Conservation (phyloP, 2,888 invertebrate species). For the Drosophila leonis region DNA sequence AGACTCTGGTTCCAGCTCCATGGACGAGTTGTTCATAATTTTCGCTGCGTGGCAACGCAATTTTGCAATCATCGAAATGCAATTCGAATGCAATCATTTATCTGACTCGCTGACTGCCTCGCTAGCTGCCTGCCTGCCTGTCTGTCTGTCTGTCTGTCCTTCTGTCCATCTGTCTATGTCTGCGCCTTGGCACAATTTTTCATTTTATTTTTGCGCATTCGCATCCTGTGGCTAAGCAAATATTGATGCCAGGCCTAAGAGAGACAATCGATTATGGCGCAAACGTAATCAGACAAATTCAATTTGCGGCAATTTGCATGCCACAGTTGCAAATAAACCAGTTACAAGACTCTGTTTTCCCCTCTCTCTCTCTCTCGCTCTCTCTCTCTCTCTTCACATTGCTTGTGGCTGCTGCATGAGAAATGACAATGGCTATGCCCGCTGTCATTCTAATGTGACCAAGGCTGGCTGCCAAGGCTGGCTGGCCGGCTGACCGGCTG, state of each 20-base stretch:
- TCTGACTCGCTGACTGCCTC: slow-evolving; percentile 54
- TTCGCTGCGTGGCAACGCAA: slow-evolving; percentile 60
- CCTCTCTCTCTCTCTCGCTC: neutral
- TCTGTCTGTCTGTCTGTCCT: slow-evolving; percentile 14
- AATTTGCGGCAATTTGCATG: slow-evolving; percentile 80
- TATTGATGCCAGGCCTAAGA: slow-evolving; percentile 60
- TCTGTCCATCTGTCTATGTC: slow-evolving; percentile 15
- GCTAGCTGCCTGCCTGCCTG: slow-evolving; percentile 30
- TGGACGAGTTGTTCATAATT: slow-evolving; percentile 61
- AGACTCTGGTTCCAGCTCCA: slow-evolving; percentile 49
- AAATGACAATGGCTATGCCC: slow-evolving; percentile 71
- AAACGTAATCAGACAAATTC: slow-evolving; percentile 80
- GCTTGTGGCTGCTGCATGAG: slow-evolving; percentile 49
- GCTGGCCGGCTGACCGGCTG: slow-evolving; percentile 2
- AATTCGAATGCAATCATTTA: slow-evolving; percentile 81
- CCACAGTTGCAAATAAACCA: slow-evolving; percentile 43
- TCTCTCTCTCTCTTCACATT: neutral
- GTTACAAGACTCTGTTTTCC: slow-evolving; percentile 13
- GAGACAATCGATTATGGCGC: slow-evolving; percentile 75
- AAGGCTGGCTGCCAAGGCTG: slow-evolving; percentile 66
- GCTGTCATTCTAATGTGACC: slow-evolving; percentile 76
- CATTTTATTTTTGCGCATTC: slow-evolving; percentile 72
- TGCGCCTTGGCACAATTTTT: slow-evolving; percentile 68
- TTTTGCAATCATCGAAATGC: slow-evolving; percentile 80
- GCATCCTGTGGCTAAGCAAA: slow-evolving; percentile 68